These are phyloP conservation scores for Sialis lutaria DNA, from an alignment of 2,888 invertebrate species.

Conservation along the genomic window DNA sequence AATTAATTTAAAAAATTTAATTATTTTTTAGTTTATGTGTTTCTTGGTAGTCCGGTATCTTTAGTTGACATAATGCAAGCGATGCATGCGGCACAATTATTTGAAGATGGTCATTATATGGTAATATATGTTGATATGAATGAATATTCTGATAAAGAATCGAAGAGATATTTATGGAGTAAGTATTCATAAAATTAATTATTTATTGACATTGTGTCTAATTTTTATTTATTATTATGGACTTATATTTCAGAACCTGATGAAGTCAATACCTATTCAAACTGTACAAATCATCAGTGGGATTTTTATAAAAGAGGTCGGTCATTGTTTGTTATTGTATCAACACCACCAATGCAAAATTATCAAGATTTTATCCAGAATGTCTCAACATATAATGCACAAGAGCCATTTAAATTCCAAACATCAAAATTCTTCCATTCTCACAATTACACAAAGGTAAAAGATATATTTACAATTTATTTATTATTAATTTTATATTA, in stretches of 20 bases:
- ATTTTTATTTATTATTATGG: background rate
- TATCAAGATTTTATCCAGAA: constrained; percentile 61
- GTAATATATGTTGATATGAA: constrained; percentile 89
- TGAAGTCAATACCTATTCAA: constrained; percentile 33
- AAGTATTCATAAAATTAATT: constrained; percentile 20
- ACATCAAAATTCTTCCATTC: constrained; percentile 40
- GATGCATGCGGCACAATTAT: constrained; percentile 75
- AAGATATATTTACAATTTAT: constrained; percentile 3
- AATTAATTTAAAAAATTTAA: too few relatives aligned
- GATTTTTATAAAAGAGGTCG: constrained; percentile 53
- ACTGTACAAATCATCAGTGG: constrained; percentile 41
- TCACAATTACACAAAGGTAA: constrained; percentile 22
- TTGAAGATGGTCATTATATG: constrained; percentile 86
- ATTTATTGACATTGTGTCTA: constrained; percentile 3
- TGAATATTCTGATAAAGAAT: constrained; percentile 60
- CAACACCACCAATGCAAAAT: constrained; percentile 57
- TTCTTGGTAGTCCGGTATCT: constrained; percentile 71
- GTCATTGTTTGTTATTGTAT: constrained; percentile 75
- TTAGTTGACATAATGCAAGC: constrained; percentile 81
- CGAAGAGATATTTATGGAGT: constrained; percentile 69
- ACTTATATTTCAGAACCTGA: constrained; percentile 28
- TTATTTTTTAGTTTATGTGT: constrained; percentile 71
- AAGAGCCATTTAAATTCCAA: constrained; percentile 65
- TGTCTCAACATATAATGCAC: constrained; percentile 62
- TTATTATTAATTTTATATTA: background rate